Base-by-base conservation (phyloP, 2,113 vertebrate species). In the Stigmatopora nigra region DNA sequence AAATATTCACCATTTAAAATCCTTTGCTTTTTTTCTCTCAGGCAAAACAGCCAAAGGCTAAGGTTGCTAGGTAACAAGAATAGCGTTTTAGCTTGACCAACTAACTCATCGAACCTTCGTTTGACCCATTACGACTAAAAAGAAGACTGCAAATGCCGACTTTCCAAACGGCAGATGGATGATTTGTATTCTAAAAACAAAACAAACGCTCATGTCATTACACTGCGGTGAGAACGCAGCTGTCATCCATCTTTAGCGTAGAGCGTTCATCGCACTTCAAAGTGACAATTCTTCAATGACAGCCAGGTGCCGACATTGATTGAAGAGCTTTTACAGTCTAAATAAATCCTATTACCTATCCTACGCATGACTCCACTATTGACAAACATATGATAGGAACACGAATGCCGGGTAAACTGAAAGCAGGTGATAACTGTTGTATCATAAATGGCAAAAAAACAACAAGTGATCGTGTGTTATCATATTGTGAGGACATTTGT, bases 281-380 rank as follows among this genome's bases (percentile, higher is more conserved):
- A 69, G 65, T 65, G 60, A 72, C 75, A 61, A 61, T 45, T 70
- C 64, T 75, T 63, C 55, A 22, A 64, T 71, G 73, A 74, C 79
- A 80, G 53, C 20, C 70, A 79, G 68, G 46, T 35, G 8, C 9
- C 58, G 77, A 61, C 69, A 74, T 71, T 79, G 82, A 86, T 73
- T 67, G 68, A 76, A 65, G 57, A 59, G 67, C 45, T n/a, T 48
- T 61, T 67, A 66, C 62, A 63, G 47, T 20, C 67, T 53, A 67
- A 72, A 72, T 67, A 62, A 69, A 72, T 75, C 31, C 25, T 25
- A 60, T 78, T 67, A 61, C 47, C 67, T 15, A 70, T 56, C 57
- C 48, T 48, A 49, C 47, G 70, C 14, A 61, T 70, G 60, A 64
- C 66, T 65, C 31, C 31, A 36, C 16, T 67, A 70, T 63, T 56